Evolutionary conservation across 37 sponge, comb jelly and placozoan species (phyloP).

Genomic region (Amphimedon queenslandica): DNA sequence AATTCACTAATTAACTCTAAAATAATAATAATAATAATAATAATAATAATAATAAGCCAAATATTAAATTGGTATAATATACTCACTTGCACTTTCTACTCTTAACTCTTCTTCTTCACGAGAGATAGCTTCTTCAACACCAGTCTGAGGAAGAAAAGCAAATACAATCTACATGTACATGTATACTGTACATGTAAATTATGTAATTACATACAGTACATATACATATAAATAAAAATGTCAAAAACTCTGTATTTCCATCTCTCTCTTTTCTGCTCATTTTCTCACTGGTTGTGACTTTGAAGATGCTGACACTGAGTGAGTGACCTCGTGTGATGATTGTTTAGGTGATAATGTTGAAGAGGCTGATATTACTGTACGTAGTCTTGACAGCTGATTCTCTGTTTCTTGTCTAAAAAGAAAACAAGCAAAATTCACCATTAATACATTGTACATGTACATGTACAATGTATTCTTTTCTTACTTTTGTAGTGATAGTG

Average conservation of each 20-base stretch:
- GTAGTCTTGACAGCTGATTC: neutral
- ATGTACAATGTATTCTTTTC: neutral
- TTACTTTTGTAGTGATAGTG: constrained; percentile 62
- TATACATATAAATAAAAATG: neutral
- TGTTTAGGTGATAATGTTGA: neutral
- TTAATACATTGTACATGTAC: neutral
- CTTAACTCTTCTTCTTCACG: neutral
- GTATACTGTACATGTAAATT: neutral
- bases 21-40: neutral
- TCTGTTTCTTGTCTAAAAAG: neutral
- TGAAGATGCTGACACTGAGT: too few species aligned
- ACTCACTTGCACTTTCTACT: neutral
- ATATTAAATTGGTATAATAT: neutral
- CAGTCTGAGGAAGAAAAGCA: neutral
- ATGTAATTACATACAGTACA: neutral
- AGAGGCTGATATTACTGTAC: neutral
- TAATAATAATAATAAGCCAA: neutral
- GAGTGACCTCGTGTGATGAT: neutral
- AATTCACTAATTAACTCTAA: neutral
- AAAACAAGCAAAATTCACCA: neutral
- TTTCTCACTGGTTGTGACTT: too few species aligned
- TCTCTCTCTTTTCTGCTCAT: neutral
- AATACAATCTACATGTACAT: neutral
- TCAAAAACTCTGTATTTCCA: too few species aligned
- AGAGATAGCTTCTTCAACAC: neutral